A percentile compares a stretch with the other conserved stretches of the same genome.
phyloP scores from a whole-genome alignment of 2,797 vertebrate genomes.

The Alectoris magna region DNA sequence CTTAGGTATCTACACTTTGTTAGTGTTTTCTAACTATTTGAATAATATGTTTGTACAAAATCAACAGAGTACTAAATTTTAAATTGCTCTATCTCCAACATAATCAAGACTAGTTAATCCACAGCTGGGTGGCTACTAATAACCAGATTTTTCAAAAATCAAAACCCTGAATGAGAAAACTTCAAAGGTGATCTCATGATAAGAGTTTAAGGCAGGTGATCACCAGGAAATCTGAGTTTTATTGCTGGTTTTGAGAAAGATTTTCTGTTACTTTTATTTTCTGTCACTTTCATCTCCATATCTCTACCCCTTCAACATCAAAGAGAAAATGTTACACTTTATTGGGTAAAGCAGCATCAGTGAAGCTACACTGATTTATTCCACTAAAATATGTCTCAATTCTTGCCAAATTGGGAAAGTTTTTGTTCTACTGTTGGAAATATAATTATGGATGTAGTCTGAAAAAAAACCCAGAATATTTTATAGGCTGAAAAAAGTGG shows the following conservation, averaged over 20 bases:
- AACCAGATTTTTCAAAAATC: slow-evolving; percentile 24
- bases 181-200: background rate
- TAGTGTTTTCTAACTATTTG: background rate
- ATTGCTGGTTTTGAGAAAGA: background rate
- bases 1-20: background rate
- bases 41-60: background rate
- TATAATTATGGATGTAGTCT: background rate
- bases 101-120: background rate
- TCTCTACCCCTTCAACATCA: background rate
- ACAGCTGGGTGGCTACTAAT: background rate
- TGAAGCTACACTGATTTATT: background rate
- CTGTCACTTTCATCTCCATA: background rate
- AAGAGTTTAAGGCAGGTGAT: background rate
- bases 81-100: background rate
- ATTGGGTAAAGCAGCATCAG: background rate
- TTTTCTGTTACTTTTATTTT: slow-evolving; percentile 40
- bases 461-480: background rate
- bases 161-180: background rate
- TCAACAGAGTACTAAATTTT: background rate
- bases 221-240: slow-evolving; percentile 3
- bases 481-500: slow-evolving; percentile 41
- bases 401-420: background rate
- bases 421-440: background rate
- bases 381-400: background rate
- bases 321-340: background rate